Evolutionary conservation across 2,888 invertebrate species (phyloP), one percentile per base, ranked within the genome.

Genomic region (Halocaridina rubra): DNA sequence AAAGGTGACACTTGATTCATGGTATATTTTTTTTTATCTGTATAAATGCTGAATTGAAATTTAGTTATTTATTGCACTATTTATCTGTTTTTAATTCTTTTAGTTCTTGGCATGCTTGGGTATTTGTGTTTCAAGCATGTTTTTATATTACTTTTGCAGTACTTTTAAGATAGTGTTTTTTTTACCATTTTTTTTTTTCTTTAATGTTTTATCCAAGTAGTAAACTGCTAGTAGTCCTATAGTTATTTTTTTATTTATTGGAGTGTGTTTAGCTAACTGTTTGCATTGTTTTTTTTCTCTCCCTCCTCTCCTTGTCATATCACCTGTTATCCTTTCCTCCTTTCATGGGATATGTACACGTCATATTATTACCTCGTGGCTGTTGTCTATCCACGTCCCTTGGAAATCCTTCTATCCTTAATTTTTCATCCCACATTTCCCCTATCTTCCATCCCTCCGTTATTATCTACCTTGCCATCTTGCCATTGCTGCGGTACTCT

Each of bases 231-330:
- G 69, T 69, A 53, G 67, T 69, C 46, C 59, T 67, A n/a, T 82
- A 75, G 69, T 78, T 77, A 13, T 81, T 79, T 82, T 67, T 67
- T n/a, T n/a, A 86, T 79, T 80, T 81, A 64, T 71, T 79, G 64
- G 74, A 80, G 81, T 85, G 86, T 86, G 57, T 75, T 57, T 76
- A 78, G 86, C 84, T 80, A 81, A 81, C 87, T 80, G 81, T 84
- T 88, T 84, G 79, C 86, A 74, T 86, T 80, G 24, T 85, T 88
- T 80, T 72, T 84, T 86, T 76, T 72, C 77, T 77, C 30, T 59
- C 84, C 80, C 39, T 79, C 16, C 72, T 78, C 87, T 88, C 87
- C 81, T 75, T 30, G 19, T 32, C 78, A 24, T 33, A 67, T 22
- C 78, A 59, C 61, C 13, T 33, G 7, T 22, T 39, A 16, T 53